Evolutionary conservation across 2,113 vertebrate genomes (phyloP).

Genomic region (Psittacula cyanocephala): DNA sequence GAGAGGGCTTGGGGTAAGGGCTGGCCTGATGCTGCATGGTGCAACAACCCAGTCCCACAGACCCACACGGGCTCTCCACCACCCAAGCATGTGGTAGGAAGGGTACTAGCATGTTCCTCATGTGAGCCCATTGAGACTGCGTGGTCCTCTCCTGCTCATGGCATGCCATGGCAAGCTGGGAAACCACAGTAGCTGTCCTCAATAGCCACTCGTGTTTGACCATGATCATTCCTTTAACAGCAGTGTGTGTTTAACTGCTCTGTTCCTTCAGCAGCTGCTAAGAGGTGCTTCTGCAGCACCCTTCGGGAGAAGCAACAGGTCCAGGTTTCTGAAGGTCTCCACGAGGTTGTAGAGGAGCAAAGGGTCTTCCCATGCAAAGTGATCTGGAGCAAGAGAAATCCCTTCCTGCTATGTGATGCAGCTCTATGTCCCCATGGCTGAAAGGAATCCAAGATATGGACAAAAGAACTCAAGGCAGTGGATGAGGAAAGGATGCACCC

Average conservation of each 20-base stretch:
- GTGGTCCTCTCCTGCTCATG: not conserved
- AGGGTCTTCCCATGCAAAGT: not conserved
- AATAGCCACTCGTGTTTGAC: not conserved
- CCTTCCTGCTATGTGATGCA: not conserved
- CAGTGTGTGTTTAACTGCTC: not conserved
- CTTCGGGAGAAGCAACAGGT: not conserved
- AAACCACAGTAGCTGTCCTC: not conserved
- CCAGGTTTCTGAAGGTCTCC: not conserved
- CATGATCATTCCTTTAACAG: not conserved
- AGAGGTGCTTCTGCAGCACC: not conserved
- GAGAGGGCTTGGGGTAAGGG: not conserved
- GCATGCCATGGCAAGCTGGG: not conserved
- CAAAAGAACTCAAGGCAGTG: not conserved
- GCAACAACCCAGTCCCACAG: not conserved
- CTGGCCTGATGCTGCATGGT: not conserved
- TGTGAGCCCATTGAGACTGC: not conserved
- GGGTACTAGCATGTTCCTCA: not conserved
- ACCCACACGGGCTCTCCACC: fast-evolving
- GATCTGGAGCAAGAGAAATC: not conserved
- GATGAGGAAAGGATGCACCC: not conserved
- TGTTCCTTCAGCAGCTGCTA: not conserved
- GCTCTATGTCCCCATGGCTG: not conserved
- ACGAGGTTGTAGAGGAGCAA: not conserved
- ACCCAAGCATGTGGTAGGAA: fast-evolving
- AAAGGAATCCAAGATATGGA: not conserved